Evolutionary conservation across 2,797 vertebrate species (phyloP).

Genomic region (Typhlichthys subterraneus): DNA sequence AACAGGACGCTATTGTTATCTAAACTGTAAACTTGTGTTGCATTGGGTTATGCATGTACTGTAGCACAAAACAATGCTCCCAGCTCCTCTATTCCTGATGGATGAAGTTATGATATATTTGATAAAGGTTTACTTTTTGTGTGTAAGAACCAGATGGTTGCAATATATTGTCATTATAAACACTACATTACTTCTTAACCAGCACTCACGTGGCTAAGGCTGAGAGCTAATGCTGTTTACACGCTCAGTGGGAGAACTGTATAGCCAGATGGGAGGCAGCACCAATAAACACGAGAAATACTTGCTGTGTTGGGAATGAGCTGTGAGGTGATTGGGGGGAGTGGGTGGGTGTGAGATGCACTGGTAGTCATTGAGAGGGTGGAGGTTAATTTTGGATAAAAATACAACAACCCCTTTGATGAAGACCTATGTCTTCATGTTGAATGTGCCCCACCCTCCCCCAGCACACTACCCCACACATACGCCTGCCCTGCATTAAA

Average conservation of each 20-base stretch:
- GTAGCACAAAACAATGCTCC: too few species aligned
- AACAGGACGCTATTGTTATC: too few species aligned
- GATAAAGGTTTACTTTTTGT: too few species aligned
- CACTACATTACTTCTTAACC: conserved; percentile 12
- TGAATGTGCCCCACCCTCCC: too few species aligned
- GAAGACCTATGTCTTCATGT: too few species aligned
- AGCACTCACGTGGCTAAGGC: conserved; percentile 18
- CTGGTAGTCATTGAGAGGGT: conserved; percentile 50
- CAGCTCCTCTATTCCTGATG: too few species aligned
- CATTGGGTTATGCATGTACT: too few species aligned
- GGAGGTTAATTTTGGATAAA: conserved; percentile 8
- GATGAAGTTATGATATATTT: too few species aligned
- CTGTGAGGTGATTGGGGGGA: neutral
- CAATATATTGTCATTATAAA: conserved; percentile 2
- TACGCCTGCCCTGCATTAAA: too few species aligned
- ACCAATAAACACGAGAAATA: conserved; percentile 27
- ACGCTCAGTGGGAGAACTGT: conserved; percentile 26
- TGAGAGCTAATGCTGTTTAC: conserved; percentile 15
- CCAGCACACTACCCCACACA: too few species aligned
- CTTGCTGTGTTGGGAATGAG: conserved; percentile 32
- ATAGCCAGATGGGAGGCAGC: conserved; percentile 45
- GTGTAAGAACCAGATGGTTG: too few species aligned
- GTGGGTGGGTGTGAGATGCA: conserved; percentile 29
- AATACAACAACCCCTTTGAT: neutral
- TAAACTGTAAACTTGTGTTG: too few species aligned